These are phyloP conservation scores for Centropristis striata DNA, from an alignment of 2,113 vertebrate genomes.

Conservation along the genomic window DNA sequence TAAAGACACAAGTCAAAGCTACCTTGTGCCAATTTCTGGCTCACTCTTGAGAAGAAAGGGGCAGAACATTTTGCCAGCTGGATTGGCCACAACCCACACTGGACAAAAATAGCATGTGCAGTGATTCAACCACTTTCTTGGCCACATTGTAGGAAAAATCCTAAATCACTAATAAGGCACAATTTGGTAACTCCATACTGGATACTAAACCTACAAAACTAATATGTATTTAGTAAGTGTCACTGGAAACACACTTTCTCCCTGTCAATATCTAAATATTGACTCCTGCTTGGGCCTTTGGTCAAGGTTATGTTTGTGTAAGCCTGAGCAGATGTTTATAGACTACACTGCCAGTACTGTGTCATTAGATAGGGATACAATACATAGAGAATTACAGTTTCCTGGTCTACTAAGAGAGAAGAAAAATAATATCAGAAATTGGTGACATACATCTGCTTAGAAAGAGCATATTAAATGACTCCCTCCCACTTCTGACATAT, in stretches of 20 bases:
- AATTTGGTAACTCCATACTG: neutral
- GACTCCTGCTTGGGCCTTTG: neutral
- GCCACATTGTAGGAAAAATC: slow-evolving; percentile 25
- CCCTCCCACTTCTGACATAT: neutral
- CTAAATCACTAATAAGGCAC: slow-evolving; percentile 8
- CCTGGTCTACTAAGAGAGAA: neutral
- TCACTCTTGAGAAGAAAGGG: slow-evolving; percentile 18
- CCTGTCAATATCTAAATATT: neutral
- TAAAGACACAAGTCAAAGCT: slow-evolving; percentile 28
- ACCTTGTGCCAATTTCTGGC: slow-evolving; percentile 51
- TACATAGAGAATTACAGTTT: slow-evolving; percentile 8
- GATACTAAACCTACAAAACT: neutral
- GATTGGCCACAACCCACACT: slow-evolving; percentile 22
- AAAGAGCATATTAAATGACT: neutral
- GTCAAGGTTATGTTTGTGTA: slow-evolving; percentile 1
- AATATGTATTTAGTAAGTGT: neutral
- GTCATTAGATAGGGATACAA: neutral
- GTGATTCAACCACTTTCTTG: slow-evolving; percentile 47
- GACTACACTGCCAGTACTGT: neutral
- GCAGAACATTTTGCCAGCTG: slow-evolving; percentile 33
- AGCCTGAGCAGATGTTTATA: slow-evolving; percentile 2
- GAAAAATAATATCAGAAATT: slow-evolving; percentile 17
- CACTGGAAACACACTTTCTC: neutral
- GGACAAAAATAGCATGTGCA: slow-evolving; percentile 34
- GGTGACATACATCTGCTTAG: neutral